Evolutionary conservation across 2,888 invertebrate species (phyloP).

Genomic region (Entomobrya multifasciata): DNA sequence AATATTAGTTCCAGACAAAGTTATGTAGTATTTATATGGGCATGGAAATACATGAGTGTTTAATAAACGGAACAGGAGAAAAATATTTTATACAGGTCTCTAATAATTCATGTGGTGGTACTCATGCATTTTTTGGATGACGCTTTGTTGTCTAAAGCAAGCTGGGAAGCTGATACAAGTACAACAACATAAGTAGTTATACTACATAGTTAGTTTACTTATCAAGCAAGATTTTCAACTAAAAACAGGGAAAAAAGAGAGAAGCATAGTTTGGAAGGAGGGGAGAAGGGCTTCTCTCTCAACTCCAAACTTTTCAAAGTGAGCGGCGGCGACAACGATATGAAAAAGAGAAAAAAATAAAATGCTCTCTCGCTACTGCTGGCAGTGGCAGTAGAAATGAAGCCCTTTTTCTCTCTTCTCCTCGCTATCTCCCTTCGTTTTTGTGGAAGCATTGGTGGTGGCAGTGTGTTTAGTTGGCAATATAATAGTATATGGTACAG

Average conservation of each 20-base stretch:
- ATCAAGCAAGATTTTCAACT: too few relatives aligned
- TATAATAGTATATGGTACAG: background rate
- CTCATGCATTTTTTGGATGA: too few relatives aligned
- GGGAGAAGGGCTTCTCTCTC: constrained; percentile 35
- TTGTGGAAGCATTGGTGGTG: background rate
- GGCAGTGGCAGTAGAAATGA: background rate
- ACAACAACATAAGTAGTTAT: background rate
- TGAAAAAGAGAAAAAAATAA: background rate
- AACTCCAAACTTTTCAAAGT: background rate
- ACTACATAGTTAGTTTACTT: background rate
- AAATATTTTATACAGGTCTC: too few relatives aligned
- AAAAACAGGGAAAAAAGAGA: background rate
- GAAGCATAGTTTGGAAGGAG: constrained; percentile 8
- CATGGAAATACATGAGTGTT: too few relatives aligned
- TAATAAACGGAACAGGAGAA: too few relatives aligned
- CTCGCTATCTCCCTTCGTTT: background rate
- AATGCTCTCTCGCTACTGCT: background rate
- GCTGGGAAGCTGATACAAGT: too few relatives aligned
- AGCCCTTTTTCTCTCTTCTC: background rate
- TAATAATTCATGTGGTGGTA: too few relatives aligned
- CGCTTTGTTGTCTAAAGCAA: too few relatives aligned
- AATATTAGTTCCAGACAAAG: too few relatives aligned
- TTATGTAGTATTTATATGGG: too few relatives aligned
- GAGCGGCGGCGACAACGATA: background rate
- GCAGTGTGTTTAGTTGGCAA: background rate